Evolutionary conservation across 2,113 vertebrate species (phyloP).

Genomic region (Eira barbara): DNA sequence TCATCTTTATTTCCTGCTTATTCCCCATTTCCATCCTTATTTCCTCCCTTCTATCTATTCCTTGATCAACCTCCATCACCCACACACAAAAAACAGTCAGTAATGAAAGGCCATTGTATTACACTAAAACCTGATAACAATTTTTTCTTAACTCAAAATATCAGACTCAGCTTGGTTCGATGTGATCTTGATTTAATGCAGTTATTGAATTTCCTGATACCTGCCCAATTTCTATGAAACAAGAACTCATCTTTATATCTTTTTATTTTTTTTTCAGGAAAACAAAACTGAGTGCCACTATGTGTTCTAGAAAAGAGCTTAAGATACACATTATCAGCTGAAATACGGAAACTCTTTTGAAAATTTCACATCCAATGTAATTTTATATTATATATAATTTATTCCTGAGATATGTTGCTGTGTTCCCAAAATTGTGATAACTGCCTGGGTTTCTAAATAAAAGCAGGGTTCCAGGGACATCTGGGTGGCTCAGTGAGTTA

Average conservation of each 20-base stretch:
- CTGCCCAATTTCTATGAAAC: background rate
- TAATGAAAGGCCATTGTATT: conserved; percentile 16
- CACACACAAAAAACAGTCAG: background rate
- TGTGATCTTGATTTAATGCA: background rate
- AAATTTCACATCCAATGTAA: background rate
- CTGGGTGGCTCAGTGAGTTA: too few species aligned
- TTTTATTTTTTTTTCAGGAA: background rate
- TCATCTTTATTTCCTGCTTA: background rate
- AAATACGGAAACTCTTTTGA: background rate
- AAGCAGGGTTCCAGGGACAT: background rate
- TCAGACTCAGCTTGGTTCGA: background rate
- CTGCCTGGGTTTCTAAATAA: background rate
- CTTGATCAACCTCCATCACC: background rate
- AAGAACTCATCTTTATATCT: background rate
- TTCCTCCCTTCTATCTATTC: background rate
- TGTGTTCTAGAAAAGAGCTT: background rate
- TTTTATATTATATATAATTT: background rate
- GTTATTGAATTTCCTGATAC: background rate
- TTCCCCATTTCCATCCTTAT: background rate
- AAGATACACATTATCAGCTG: background rate
- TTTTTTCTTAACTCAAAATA: background rate
- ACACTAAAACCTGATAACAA: background rate
- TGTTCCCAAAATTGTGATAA: background rate
- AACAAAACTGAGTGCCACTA: background rate
- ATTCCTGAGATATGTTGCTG: background rate